phyloP scores from a whole-genome alignment of 2,797 vertebrate genomes.

The Leptoclinus maculatus region DNA sequence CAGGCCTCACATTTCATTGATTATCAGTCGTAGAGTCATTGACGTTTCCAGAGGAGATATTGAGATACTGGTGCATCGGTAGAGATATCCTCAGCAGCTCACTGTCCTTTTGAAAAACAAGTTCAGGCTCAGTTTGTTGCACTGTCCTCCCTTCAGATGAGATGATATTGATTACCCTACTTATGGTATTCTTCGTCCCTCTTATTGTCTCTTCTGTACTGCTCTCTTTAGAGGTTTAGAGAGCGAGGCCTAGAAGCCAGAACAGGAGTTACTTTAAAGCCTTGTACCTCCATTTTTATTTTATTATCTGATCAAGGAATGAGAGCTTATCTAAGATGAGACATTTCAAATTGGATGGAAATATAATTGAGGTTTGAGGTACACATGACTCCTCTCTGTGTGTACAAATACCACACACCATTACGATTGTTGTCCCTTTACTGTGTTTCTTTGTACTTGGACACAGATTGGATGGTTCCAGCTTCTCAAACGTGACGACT shows the following conservation, averaged over 20 bases:
- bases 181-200: background rate
- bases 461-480: background rate
- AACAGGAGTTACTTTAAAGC: background rate
- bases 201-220: background rate
- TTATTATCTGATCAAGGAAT: background rate
- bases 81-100: background rate
- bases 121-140: constrained; percentile 4
- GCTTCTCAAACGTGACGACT: background rate
- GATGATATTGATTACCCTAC: constrained; percentile 10
- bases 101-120: constrained; percentile 18
- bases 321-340: background rate
- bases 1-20: constrained; percentile 41
- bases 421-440: background rate
- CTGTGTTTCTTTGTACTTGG: background rate
- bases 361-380: background rate
- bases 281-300: background rate
- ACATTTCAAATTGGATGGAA: background rate
- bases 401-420: background rate
- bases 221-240: background rate
- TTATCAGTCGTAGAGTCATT: constrained; percentile 26
- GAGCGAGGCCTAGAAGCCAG: background rate
- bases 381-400: background rate
- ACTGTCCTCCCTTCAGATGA: background rate
- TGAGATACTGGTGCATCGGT: background rate
- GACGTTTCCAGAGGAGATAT: background rate